phyloP scores from a whole-genome alignment of 2,113 vertebrate species.

The Gymnocephalus cernua region DNA sequence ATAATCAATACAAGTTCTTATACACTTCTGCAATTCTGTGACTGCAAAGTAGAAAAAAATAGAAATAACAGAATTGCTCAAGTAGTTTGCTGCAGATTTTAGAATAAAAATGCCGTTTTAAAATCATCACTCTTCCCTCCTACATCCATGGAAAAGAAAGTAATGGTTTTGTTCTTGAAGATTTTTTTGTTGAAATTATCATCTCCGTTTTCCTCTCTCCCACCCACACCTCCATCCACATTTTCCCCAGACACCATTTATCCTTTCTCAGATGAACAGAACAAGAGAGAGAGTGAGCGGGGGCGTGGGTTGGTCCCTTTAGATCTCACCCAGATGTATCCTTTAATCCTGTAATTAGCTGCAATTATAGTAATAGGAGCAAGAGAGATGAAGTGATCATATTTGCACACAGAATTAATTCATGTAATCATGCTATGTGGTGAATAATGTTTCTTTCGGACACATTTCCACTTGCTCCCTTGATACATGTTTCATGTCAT shows the following conservation, averaged over 20 bases:
- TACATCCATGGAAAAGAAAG: not conserved
- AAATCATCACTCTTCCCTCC: not conserved
- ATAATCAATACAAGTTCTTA: too few relatives aligned
- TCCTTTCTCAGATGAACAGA: slow-evolving; percentile 32
- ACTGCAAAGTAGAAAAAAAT: too few relatives aligned
- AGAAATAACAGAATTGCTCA: not conserved
- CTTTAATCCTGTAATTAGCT: slow-evolving; percentile 78
- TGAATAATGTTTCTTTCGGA: not conserved
- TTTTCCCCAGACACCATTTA: slow-evolving; percentile 23
- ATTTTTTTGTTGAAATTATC: not conserved
- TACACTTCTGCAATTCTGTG: not conserved
- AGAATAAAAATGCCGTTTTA: not conserved
- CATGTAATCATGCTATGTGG: slow-evolving; percentile 16
- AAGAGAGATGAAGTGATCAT: slow-evolving; percentile 61
- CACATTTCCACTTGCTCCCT: not conserved
- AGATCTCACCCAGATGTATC: slow-evolving; percentile 69
- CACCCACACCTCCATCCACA: not conserved
- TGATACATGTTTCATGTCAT: slow-evolving; percentile 22
- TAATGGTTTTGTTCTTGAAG: not conserved
- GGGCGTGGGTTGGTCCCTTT: slow-evolving; percentile 18
- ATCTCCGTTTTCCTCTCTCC: not conserved
- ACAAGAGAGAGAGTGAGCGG: not conserved
- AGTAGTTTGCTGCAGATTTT: not conserved
- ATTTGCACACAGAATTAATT: slow-evolving; percentile 72
- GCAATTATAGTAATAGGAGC: slow-evolving; percentile 68